Evolutionary conservation across 2,797 vertebrate genomes (phyloP).

Genomic region (Pogonophryne albipinna): DNA sequence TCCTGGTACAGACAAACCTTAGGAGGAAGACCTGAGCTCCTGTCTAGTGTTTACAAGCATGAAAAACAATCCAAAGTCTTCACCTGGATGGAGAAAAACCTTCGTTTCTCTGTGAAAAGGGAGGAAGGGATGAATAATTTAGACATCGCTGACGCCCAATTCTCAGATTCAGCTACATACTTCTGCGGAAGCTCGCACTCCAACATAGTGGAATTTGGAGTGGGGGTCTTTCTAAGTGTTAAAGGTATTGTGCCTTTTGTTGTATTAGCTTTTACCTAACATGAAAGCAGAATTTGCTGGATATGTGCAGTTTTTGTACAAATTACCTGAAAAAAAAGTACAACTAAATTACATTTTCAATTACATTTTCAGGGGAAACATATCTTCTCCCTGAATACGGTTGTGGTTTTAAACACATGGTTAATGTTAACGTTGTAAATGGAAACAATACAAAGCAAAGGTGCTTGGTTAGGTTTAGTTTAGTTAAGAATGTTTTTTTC

Average conservation of each 20-base stretch:
- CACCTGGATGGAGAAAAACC: constrained; percentile 38
- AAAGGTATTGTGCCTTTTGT: constrained; percentile 59
- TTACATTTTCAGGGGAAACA: no score
- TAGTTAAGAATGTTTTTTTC: no score
- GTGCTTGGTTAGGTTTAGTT: no score
- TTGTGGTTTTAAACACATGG: no score
- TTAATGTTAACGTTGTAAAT: no score
- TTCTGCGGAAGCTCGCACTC: constrained; percentile 75
- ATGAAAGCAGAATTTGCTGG: neutral
- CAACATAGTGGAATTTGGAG: constrained; percentile 70
- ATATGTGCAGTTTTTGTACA: neutral
- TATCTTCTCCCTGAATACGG: no score
- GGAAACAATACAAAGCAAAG: no score
- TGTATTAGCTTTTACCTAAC: constrained; percentile 6
- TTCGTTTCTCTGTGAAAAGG: constrained; percentile 58
- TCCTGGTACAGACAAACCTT: constrained; percentile 75
- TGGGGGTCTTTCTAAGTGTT: constrained; percentile 69
- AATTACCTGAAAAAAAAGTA: no score
- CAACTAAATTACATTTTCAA: no score
- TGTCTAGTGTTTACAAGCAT: constrained; percentile 68
- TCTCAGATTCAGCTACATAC: constrained; percentile 73
- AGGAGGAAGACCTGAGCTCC: constrained; percentile 60
- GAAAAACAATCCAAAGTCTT: constrained; percentile 16
- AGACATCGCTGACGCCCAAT: constrained; percentile 54
- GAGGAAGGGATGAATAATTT: constrained; percentile 56